Base-by-base conservation (phyloP, 2,113 vertebrate genomes). In the Ondatra zibethicus region DNA sequence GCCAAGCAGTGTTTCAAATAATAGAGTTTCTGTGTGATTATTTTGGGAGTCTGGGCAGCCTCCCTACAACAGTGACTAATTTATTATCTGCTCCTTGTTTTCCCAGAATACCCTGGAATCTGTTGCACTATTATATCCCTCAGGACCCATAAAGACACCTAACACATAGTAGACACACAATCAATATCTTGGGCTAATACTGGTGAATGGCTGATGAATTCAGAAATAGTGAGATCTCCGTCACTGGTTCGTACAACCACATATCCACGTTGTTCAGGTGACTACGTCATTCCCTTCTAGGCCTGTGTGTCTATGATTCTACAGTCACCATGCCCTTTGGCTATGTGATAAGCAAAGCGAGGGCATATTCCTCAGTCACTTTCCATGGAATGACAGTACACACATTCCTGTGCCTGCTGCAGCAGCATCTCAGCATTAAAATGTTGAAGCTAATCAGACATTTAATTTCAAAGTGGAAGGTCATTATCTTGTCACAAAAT, bases 401-500 rank as follows among this genome's bases (percentile, higher is more conserved):
- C 85, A 92, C 45, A 86, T 85, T 50, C 72, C 61, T 63, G 76
- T 58, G 88, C 87, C 77, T 96, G 81, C 95, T 72, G 92, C 92
- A 92, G 10, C 93, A 97, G 93, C 95, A 93, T 95, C 91, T 95
- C 85, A 7, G 89, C 95, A 96, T 95, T 88, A 93, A 97, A 97
- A 96, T 97, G 95, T 93, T 96, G 97, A 95, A 97, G 96, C 95
- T 98, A 97, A 95, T 97, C 97, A 97, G 93, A 96, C 75, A 85
- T 94, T 97, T 97, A 92, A 92, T 96, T 98, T 98, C 97, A 88
- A 94, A 98, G 97, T 92, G 39, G 97, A 96, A 98, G 94, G 92
- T 92, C 95, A 97, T 97, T 97, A 98, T 98, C 96, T 96, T 97
- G 97, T 97, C 96, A 96, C 77, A 82, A 98, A 98, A 97, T 97